These are phyloP conservation scores for Lepus europaeus DNA, from an alignment of 2,113 vertebrate species.

Conservation along the genomic window DNA sequence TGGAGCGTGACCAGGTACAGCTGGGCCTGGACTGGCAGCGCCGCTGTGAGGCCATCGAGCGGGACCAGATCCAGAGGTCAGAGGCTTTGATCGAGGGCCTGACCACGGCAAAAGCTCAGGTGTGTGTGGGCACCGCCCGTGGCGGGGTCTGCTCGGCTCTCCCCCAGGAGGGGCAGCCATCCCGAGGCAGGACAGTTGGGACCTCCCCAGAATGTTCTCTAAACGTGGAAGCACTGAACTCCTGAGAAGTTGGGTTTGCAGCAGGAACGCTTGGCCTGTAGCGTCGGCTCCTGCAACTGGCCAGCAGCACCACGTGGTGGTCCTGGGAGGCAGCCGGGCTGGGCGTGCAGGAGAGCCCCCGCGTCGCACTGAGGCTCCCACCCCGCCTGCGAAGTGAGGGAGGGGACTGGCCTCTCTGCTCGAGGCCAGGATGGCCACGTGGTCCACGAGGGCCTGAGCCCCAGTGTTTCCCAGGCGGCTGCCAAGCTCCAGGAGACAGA, in stretches of 20 bases:
- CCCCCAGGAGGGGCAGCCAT: rapidly evolving
- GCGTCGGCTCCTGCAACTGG: too few species aligned
- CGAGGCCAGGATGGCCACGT: rapidly evolving
- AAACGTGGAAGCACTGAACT: neutral
- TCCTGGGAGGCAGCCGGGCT: too few species aligned
- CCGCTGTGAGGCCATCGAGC: conserved; percentile 87
- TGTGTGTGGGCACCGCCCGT: conserved; percentile 56
- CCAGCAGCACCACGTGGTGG: too few species aligned
- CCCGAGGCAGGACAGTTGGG: neutral
- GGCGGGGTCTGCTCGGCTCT: rapidly evolving
- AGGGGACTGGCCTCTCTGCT: too few species aligned
- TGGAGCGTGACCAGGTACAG: conserved; percentile 89
- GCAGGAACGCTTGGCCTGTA: too few species aligned
- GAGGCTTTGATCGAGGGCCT: conserved; percentile 89
- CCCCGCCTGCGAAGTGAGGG: neutral
- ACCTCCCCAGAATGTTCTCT: neutral
- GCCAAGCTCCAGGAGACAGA: conserved; percentile 88
- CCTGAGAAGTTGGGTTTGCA: too few species aligned
- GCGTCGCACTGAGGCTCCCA: too few species aligned
- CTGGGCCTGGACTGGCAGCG: conserved; percentile 90
- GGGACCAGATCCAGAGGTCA: conserved; percentile 85
- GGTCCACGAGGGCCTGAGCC: neutral
- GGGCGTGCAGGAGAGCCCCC: too few species aligned
- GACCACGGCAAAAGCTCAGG: conserved; percentile 89
- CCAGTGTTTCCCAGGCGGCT: conserved; percentile 66